Conservation (phyloP, 2,888 invertebrate species). For the Pseudanteris insignis region DNA sequence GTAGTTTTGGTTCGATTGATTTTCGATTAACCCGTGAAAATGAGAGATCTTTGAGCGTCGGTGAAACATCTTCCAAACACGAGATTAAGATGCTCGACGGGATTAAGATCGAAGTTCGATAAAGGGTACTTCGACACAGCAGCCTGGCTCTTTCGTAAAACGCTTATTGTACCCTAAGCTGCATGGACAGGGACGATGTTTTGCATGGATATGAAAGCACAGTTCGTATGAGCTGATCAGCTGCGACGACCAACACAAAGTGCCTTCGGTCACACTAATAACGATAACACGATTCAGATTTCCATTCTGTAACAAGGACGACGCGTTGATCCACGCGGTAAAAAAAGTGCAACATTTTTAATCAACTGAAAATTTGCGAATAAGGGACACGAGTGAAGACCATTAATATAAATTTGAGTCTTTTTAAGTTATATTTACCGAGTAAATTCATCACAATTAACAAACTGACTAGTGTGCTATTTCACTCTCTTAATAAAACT, state of each 20-base stretch:
- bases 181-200: conserved; percentile 11
- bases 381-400: no score
- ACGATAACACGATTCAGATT: conserved; percentile 16
- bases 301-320: conserved; percentile 5
- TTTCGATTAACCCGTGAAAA: conserved; percentile 32
- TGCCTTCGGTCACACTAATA: conserved; percentile 10
- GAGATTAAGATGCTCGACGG: no score
- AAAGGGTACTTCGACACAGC: conserved; percentile 22
- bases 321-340: no score
- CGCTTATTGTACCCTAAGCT: conserved; percentile 32
- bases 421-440: no score
- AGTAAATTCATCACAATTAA: no score
- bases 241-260: background rate
- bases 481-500: no score
- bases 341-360: conserved; percentile 1
- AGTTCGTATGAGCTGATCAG: no score
- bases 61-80: conserved; percentile 33
- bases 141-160: conserved; percentile 35
- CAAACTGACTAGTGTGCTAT: no score
- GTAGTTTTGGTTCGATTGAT: conserved; percentile 25
- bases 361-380: no score
- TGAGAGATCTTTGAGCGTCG: conserved; percentile 23
- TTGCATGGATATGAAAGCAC: conserved; percentile 22
- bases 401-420: background rate
- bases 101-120: conserved; percentile 34